Evolutionary conservation across 2,888 invertebrate genomes (phyloP), one percentile per base, ranked within the genome.

Genomic region (Tachina grossa): DNA sequence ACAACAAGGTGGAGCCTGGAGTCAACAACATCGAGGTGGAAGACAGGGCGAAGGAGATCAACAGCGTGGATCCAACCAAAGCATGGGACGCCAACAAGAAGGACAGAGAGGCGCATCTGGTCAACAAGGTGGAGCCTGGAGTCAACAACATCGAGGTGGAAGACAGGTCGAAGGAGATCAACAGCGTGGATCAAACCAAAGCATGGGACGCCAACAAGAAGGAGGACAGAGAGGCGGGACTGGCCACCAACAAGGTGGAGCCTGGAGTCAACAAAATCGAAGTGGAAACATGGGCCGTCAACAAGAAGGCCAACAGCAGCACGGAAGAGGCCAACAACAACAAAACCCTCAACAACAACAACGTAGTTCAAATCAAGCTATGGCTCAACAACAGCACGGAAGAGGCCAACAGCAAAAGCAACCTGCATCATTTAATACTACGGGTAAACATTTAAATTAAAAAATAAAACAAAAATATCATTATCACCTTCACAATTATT

Each of bases 311-410:
- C 43, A 55, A 43, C 72, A 80, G 61, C 61, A 87, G 19, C 51
- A 59, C 0, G 45, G 63, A 10, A 55, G 55, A 9, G 16, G 51
- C 1, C 78, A 71, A 19, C 76, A 86, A 74, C 85, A 86, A 74
- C 85, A 74, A 39, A 55, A 22, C n/a, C 72, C 68, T 57, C 82
- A 81, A 63, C 81, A 74, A 63, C 81, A 74, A 71, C 76, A 68
- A 57, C 61, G 51, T 45, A 6, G 31, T 31, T 31, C 31, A 31
- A 31, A 31, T 31, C 31, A 31, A 31, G 1, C 0, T 31, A 6
- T 31, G 31, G 6, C 68, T 53, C 82, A 81, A 63, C 81, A 74
- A 71, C 76, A 68, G 51, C 61, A 53, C 22, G 55, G 49, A 39
- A 66, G 39, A 45, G 69, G 47, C 31, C 61, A 53, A n/a, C 22